These are phyloP conservation scores for Nasonovia ribisnigri DNA, from an alignment of 2,888 invertebrate species.

Conservation along the genomic window DNA sequence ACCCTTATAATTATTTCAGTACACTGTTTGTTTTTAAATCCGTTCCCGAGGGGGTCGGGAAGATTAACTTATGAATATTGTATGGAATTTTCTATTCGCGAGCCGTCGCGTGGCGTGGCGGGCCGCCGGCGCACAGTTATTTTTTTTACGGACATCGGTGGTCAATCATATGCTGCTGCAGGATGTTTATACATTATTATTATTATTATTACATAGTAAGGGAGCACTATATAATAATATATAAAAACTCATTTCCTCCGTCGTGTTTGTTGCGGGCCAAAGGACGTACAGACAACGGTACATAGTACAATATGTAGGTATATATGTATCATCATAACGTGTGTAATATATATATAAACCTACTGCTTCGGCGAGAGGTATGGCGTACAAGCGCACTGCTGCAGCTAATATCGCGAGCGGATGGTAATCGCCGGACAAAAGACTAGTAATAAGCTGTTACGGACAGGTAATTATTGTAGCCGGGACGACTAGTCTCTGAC, in stretches of 20 bases:
- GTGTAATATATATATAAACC: neutral
- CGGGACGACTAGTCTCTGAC: neutral
- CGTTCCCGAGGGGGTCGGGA: neutral
- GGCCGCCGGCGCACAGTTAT: neutral
- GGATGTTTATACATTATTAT: neutral
- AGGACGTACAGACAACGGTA: neutral
- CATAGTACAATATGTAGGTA: neutral
- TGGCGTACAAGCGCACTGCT: neutral
- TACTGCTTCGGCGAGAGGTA: neutral
- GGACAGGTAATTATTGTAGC: neutral
- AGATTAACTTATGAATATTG: slow-evolving; percentile 22
- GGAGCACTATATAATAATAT: too few species aligned
- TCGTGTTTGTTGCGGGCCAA: neutral
- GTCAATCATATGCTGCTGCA: slow-evolving; percentile 10
- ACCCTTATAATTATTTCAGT: slow-evolving; percentile 19
- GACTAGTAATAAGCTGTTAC: neutral
- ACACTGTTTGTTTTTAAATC: slow-evolving; percentile 42
- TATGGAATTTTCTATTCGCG: neutral
- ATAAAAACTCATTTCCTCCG: neutral
- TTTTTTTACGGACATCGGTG: neutral
- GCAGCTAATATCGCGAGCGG: neutral
- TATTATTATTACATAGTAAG: neutral
- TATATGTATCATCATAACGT: too few species aligned
- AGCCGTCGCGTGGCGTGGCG: neutral
- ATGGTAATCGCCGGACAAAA: neutral